phyloP scores from a whole-genome alignment of 2,888 invertebrate species.

The Junonia oenone region DNA sequence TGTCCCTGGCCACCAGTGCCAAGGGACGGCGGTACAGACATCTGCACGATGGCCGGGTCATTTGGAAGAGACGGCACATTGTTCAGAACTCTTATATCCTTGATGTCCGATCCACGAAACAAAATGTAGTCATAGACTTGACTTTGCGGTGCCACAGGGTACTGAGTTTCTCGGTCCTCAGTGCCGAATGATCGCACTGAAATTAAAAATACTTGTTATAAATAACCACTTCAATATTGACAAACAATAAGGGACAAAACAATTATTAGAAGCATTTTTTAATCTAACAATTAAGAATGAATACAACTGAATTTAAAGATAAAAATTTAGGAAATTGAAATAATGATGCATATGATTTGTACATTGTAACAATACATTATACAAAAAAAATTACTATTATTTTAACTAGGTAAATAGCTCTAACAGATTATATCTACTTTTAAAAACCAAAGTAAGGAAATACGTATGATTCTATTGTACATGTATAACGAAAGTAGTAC shows the following conservation, averaged over 20 bases:
- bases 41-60: slow-evolving; percentile 98
- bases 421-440: too few species aligned
- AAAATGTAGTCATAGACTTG: slow-evolving; percentile 99
- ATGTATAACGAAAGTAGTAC: background rate
- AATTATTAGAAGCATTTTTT: too few species aligned
- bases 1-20: slow-evolving; percentile 81
- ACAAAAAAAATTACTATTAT: too few species aligned
- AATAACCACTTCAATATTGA: too few species aligned
- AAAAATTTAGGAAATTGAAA: too few species aligned
- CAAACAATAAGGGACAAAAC: too few species aligned
- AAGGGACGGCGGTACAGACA: slow-evolving; percentile 87
- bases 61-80: slow-evolving; percentile 91
- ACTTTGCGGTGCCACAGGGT: slow-evolving; percentile 96
- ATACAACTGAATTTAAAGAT: too few species aligned
- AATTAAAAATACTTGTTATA: slow-evolving; percentile 31
- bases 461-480: background rate
- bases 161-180: slow-evolving; percentile 97
- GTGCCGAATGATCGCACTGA: slow-evolving; percentile 99
- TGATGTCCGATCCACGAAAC: slow-evolving; percentile 98
- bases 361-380: too few species aligned
- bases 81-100: slow-evolving; percentile 97
- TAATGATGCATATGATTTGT: too few species aligned
- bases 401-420: too few species aligned
- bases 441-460: background rate
- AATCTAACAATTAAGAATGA: too few species aligned